Base-by-base conservation (phyloP, 2,797 vertebrate genomes). In the Yasuhikotakia modesta region DNA sequence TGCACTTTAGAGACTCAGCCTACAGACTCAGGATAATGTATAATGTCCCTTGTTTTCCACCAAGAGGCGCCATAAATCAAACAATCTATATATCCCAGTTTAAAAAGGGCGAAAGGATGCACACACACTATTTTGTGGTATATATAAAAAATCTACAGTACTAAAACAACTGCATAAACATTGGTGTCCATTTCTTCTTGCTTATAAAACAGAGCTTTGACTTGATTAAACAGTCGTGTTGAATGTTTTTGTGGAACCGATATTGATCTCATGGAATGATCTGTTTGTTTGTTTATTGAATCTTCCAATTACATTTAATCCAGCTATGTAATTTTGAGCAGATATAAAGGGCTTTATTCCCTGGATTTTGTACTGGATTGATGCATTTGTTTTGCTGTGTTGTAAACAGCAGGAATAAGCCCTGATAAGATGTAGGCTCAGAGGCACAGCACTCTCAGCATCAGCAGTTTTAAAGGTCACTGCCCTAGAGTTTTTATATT, bases 51-150 rank as follows among this genome's bases (percentile, higher is more conserved):
- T 46, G 79, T 78, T 84, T 13, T 0, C 89, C 92, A 92, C 89
- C 83, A 90, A 91, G 83, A 83, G 79, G 92, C 77, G 88, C 87
- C 89, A 45, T 66, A 66, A 75, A 79, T 66, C 81, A 79, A 69
- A 69, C 32, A 17, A 27, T 43, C 10, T 16, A 45, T 0, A 27
- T 30, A 24, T 21, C 2, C 11, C 19, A 39, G 13, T 63, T 63
- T 35, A 7, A 63, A 21, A 2, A 24, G 17, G 6, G 13, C 50
- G 30, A 30, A 19, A n/a, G 6, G 6, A 52, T n/a, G n/a, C 61
- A 21, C 17, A 35, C 27, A 45, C 16, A 43, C 22, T 8, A 71
- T 16, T 21, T n/a, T 14, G 16, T 43, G 45, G 11, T 13, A 46
- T 14, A 46, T 46, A 12, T n/a, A n/a, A 14, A 46, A 46, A 46